phyloP scores from a whole-genome alignment of 2,113 vertebrate species.

The Actenoides lindsayi region DNA sequence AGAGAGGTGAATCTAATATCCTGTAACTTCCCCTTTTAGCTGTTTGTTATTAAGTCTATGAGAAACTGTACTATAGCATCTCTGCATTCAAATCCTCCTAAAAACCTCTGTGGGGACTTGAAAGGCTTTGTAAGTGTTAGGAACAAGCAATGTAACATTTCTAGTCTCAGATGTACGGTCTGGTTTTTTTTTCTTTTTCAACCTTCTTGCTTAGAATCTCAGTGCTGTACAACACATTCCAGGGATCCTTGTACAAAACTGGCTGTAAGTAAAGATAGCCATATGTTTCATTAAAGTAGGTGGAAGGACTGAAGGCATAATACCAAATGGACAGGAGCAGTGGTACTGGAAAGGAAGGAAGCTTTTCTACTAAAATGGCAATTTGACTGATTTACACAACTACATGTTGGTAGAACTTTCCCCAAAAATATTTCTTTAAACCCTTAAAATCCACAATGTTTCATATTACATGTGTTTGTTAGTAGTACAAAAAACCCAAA shows the following conservation, averaged over 20 bases:
- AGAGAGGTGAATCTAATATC: neutral
- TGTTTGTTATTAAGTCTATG: neutral
- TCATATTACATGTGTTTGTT: neutral
- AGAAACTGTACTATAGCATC: neutral
- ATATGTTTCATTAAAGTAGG: neutral
- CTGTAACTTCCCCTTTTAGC: neutral
- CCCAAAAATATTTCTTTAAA: slow-evolving; percentile 20
- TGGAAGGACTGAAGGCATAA: neutral
- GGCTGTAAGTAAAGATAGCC: neutral
- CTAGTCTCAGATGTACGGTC: neutral
- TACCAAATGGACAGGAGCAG: neutral
- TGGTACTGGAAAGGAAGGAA: neutral
- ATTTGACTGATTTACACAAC: neutral
- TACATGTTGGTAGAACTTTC: neutral
- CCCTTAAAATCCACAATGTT: neutral
- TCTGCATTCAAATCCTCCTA: neutral
- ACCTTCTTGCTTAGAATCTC: neutral
- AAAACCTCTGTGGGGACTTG: neutral
- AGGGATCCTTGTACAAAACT: neutral
- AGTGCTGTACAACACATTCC: neutral
- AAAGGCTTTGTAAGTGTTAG: neutral
- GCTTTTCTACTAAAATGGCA: neutral
- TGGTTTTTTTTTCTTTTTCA: neutral
- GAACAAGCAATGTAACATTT: neutral
- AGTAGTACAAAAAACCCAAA: neutral